Evolutionary conservation across 2,888 invertebrate genomes (phyloP).

Genomic region (Tenthredo mesomela): DNA sequence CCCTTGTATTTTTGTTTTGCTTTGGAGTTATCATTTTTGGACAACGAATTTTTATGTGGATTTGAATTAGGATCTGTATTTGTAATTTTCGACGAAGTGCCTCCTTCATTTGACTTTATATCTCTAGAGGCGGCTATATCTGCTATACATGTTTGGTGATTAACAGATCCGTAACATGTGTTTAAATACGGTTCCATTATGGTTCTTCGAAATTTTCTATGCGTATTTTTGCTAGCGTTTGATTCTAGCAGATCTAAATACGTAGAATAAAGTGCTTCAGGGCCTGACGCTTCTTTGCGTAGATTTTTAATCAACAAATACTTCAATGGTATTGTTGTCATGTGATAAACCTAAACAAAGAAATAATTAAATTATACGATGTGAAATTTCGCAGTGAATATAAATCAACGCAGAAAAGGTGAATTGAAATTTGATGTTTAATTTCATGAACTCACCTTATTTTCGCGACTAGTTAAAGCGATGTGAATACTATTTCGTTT

Average conservation of each 20-base stretch:
- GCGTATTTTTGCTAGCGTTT: constrained; percentile 57
- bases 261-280: constrained; percentile 61
- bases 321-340: constrained; percentile 62
- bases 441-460: constrained; percentile 64
- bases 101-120: not conserved
- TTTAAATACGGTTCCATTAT: constrained; percentile 68
- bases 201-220: constrained; percentile 58
- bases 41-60: not conserved
- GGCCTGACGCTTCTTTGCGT: constrained; percentile 58
- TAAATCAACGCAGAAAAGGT: not conserved
- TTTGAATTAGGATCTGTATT: constrained; percentile 57
- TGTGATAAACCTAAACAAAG: constrained; percentile 64
- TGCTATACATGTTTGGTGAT: constrained; percentile 8
- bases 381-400: not conserved
- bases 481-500: constrained; percentile 66
- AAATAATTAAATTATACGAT: constrained; percentile 32
- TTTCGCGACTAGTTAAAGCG: constrained; percentile 63
- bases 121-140: not conserved
- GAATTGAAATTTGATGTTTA: too few relatives aligned
- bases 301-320: constrained; percentile 63
- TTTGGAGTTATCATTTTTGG: constrained; percentile 55
- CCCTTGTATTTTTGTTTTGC: constrained; percentile 67
- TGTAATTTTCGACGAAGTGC: not conserved
- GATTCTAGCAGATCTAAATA: constrained; percentile 60
- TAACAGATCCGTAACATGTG: constrained; percentile 59